Conservation (phyloP, 2,113 vertebrate species). For the Bubo blakistoni region DNA sequence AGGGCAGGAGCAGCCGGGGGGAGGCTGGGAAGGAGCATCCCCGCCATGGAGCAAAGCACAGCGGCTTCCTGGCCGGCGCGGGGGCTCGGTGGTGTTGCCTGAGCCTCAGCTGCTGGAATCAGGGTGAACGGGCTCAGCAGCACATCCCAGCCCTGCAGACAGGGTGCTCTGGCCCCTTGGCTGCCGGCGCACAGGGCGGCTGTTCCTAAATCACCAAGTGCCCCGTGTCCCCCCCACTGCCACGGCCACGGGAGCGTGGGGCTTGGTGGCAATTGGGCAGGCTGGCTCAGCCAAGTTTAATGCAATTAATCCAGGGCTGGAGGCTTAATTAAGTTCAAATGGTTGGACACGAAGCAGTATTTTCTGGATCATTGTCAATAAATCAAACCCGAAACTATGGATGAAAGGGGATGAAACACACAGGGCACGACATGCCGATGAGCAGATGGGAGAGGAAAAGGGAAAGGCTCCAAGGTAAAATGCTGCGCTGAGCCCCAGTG, state of each 20-base stretch:
- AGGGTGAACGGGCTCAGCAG: rapidly evolving
- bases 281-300: constrained; percentile 5
- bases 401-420: background rate
- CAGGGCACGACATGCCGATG: background rate
- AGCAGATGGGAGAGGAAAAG: background rate
- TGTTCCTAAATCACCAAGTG: rapidly evolving
- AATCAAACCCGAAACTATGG: background rate
- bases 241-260: rapidly evolving
- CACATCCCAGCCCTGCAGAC: background rate
- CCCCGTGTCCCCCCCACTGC: rapidly evolving
- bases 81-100: background rate
- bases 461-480: background rate
- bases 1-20: background rate
- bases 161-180: background rate
- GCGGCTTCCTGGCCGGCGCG: rapidly evolving
- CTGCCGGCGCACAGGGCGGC: background rate
- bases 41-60: rapidly evolving
- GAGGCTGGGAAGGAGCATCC: background rate
- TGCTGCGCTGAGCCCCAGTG: background rate
- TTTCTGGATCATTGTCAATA: constrained; percentile 24
- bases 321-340: constrained; percentile 47
- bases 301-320: constrained; percentile 30
- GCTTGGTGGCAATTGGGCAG: background rate
- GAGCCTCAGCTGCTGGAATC: background rate
- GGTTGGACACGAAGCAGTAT: background rate